phyloP scores from a whole-genome alignment of 2,113 vertebrate genomes.

The Sylvicapra grimmia region DNA sequence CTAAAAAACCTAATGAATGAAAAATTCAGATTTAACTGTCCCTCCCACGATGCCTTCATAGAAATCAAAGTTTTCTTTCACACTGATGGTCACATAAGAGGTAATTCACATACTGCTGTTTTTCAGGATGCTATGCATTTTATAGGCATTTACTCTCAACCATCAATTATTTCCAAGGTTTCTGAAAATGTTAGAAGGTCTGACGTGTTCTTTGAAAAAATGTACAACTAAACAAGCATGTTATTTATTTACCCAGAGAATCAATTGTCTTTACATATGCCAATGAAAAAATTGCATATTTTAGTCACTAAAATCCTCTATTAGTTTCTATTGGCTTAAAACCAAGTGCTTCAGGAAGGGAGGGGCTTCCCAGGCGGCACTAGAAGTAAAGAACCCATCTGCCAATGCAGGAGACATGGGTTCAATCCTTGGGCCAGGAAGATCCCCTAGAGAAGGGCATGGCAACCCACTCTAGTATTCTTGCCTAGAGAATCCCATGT shows the following conservation, averaged over 20 bases:
- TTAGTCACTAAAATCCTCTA: background rate
- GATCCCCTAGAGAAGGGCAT: background rate
- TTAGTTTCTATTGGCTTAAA: background rate
- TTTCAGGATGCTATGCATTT: background rate
- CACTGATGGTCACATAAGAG: background rate
- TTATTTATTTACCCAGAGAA: background rate
- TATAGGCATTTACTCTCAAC: conserved; percentile 8
- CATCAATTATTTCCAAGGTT: background rate
- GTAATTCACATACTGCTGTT: background rate
- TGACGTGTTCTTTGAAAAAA: conserved; percentile 25
- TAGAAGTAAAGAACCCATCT: background rate
- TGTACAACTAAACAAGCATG: background rate
- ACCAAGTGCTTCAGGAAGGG: background rate
- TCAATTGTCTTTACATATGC: background rate
- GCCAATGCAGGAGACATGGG: background rate
- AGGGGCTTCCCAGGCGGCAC: background rate
- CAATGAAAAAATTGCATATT: background rate
- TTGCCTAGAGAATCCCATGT: background rate
- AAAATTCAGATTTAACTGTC: background rate
- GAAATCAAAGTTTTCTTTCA: conserved; percentile 1
- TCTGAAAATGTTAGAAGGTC: conserved; percentile 8
- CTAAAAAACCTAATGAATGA: background rate
- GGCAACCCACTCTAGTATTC: background rate
- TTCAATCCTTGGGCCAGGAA: background rate
- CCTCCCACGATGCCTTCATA: background rate